Evolutionary conservation across 2,797 vertebrate genomes (phyloP).

Genomic region (Holocentrus rufus): DNA sequence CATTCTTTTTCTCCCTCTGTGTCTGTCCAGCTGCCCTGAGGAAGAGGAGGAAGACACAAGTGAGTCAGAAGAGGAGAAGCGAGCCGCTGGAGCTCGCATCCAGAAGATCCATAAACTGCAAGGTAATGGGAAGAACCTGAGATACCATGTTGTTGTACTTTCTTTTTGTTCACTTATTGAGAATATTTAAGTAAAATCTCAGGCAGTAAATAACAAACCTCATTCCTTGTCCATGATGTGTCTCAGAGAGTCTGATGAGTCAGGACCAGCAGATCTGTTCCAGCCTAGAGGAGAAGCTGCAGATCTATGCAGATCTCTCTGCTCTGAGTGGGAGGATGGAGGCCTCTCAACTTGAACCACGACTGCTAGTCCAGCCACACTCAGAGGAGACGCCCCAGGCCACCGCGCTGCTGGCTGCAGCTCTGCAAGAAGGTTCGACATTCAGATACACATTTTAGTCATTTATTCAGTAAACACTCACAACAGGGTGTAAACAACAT

Average conservation of each 20-base stretch:
- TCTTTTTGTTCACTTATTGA: not conserved
- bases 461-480: not conserved
- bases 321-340: conserved; percentile 77
- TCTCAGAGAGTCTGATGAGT: conserved; percentile 85
- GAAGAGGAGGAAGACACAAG: conserved; percentile 87
- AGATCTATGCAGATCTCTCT: conserved; percentile 85
- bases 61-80: conserved; percentile 92
- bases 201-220: not conserved
- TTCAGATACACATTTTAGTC: not conserved
- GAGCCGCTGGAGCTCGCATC: conserved; percentile 86
- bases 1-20: conserved; percentile 2
- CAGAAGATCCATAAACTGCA: conserved; percentile 90
- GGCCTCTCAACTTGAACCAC: conserved; percentile 78
- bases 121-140: conserved; percentile 77
- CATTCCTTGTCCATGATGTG: not conserved
- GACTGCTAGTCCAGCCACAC: conserved; percentile 86
- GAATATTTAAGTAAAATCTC: not conserved
- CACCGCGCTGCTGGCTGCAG: conserved; percentile 84
- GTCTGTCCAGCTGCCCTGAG: conserved; percentile 88
- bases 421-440: conserved; percentile 88
- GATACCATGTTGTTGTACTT: not conserved
- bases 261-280: conserved; percentile 93
- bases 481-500: too few species aligned
- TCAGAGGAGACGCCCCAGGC: conserved; percentile 88
- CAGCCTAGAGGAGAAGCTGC: conserved; percentile 92